phyloP scores from a whole-genome alignment of 2,888 invertebrate genomes.

The Thumatha senex region DNA sequence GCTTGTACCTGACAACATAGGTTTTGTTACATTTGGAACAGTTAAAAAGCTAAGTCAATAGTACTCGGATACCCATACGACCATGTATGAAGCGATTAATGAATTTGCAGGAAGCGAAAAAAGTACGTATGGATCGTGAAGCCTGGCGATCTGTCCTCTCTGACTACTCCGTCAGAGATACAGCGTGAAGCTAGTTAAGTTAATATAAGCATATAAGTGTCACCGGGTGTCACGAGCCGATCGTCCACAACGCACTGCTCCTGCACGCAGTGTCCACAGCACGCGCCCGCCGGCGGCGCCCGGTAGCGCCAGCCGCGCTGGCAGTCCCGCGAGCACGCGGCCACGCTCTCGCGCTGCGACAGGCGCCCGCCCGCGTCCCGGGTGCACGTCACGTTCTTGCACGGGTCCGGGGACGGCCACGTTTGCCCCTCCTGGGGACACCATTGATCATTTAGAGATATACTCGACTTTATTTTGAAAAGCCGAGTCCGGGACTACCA shows the following conservation, averaged over 20 bases:
- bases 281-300: slow-evolving; percentile 59
- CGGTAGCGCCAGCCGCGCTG: slow-evolving; percentile 83
- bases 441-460: no score
- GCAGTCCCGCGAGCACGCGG: slow-evolving; percentile 74
- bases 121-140: no score
- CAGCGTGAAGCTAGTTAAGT: no score
- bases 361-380: slow-evolving; percentile 65
- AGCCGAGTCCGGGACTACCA: no score
- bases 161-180: no score
- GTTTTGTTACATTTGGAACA: background rate
- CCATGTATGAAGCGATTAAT: no score
- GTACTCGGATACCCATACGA: no score
- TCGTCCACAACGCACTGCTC: slow-evolving; percentile 81
- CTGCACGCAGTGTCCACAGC: slow-evolving; percentile 87
- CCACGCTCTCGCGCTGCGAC: slow-evolving; percentile 59
- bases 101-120: no score
- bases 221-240: slow-evolving; percentile 72
- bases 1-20: slow-evolving; percentile 60
- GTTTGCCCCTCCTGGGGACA: slow-evolving; percentile 66
- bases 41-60: no score
- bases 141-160: no score
- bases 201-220: no score
- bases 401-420: slow-evolving; percentile 81
- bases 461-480: no score
- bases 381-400: slow-evolving; percentile 78